Conservation (phyloP, 2,797 vertebrate genomes). For the Protonibea diacanthus region DNA sequence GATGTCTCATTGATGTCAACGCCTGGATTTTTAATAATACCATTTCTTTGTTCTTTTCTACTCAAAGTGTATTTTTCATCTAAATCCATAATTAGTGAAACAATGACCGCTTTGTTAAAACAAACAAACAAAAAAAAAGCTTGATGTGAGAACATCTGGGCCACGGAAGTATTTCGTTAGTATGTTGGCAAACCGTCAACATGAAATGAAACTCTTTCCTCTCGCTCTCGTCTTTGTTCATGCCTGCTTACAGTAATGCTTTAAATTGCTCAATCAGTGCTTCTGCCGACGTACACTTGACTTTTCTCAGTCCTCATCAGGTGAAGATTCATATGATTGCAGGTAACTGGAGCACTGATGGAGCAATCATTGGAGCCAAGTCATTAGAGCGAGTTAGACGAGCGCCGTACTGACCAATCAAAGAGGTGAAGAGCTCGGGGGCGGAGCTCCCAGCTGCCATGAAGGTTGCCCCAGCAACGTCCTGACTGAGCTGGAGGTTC, state of each 20-base stretch:
- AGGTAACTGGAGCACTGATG: slow-evolving; percentile 1
- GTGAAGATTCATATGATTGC: slow-evolving; percentile 16
- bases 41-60: not conserved
- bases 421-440: slow-evolving; percentile 89
- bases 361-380: not conserved
- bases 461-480: slow-evolving; percentile 90
- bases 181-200: slow-evolving; percentile 8
- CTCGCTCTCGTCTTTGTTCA: not conserved
- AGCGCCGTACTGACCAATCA: slow-evolving; percentile 84
- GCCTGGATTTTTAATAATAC: not conserved
- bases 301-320: slow-evolving; percentile 14
- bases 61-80: not conserved
- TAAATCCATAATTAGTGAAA: not conserved
- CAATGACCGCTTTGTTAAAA: not conserved
- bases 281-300: slow-evolving; percentile 1
- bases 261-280: slow-evolving; percentile 22
- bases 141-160: not conserved
- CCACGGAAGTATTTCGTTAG: not conserved
- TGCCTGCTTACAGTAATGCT: not conserved
- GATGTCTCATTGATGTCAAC: not conserved
- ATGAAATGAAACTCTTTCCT: not conserved
- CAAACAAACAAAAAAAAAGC: not conserved
- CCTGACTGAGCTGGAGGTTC: slow-evolving; percentile 88
- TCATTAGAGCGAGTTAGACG: not conserved
- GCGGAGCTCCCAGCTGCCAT: slow-evolving; percentile 91